These are phyloP conservation scores for Pyrrhosoma nymphula DNA, from an alignment of 2,888 invertebrate genomes.

Conservation along the genomic window DNA sequence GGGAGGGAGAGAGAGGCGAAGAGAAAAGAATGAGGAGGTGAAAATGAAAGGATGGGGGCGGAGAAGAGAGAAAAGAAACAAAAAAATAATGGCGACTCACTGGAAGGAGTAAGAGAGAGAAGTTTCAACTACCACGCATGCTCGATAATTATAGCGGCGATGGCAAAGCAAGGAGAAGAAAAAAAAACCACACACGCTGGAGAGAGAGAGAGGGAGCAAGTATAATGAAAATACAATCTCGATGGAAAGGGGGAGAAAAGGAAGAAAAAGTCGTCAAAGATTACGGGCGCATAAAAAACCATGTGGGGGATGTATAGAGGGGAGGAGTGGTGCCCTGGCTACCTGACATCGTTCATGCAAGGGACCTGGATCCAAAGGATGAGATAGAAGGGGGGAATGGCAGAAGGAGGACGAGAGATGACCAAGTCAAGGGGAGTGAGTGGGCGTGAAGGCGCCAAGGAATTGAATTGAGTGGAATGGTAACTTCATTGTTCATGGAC, in stretches of 20 bases:
- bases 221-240: slow-evolving; percentile 65
- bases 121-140: slow-evolving; percentile 64
- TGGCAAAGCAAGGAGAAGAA: slow-evolving; percentile 45
- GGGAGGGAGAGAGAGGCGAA: background rate
- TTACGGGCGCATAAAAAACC: slow-evolving; percentile 45
- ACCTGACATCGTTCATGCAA: slow-evolving; percentile 65
- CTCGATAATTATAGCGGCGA: slow-evolving; percentile 66
- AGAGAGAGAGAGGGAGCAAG: background rate
- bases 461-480: too few species aligned
- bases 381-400: background rate
- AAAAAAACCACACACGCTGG: background rate
- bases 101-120: background rate
- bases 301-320: too few species aligned
- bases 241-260: slow-evolving; percentile 19
- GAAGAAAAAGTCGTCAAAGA: slow-evolving; percentile 37
- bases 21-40: background rate
- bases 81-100: slow-evolving; percentile 23
- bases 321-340: slow-evolving; percentile 10
- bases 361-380: slow-evolving; percentile 32
- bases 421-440: background rate
- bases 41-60: background rate
- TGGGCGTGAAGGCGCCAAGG: background rate
- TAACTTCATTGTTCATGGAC: too few species aligned
- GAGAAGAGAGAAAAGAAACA: slow-evolving; percentile 8
- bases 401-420: slow-evolving; percentile 10